Percentiles rank a stretch among this genome's conserved stretches.
These are phyloP conservation scores for Synanthedon andrenaeformis DNA, from an alignment of 2,888 invertebrate genomes.

Conservation along the genomic window DNA sequence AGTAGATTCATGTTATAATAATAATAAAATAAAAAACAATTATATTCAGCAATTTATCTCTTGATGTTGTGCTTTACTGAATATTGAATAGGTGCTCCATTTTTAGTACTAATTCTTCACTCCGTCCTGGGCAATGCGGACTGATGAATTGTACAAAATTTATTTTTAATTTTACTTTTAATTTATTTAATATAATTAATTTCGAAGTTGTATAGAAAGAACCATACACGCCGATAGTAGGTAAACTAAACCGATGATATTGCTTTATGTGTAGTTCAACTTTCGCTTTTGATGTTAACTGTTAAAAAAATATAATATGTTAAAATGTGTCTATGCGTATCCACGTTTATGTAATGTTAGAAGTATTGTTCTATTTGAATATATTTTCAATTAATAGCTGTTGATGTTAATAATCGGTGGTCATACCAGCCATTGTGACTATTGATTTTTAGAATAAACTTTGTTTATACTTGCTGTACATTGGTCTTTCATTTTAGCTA, in stretches of 20 bases:
- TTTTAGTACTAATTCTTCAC: constrained; percentile 47
- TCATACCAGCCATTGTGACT: constrained; percentile 70
- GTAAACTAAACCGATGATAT: too few species aligned
- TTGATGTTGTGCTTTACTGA: constrained; percentile 37
- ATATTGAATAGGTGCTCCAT: constrained; percentile 34
- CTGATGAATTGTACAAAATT: constrained; percentile 44
- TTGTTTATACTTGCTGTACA: constrained; percentile 40
- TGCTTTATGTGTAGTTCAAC: constrained; percentile 4
- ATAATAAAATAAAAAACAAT: neutral
- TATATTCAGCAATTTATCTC: constrained; percentile 13
- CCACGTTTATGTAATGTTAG: neutral
- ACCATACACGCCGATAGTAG: too few species aligned
- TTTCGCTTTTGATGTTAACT: constrained; percentile 3
- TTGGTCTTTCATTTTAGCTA: constrained; percentile 23
- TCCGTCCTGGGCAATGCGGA: constrained; percentile 68
- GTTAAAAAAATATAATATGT: too few species aligned
- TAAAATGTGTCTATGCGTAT: neutral
- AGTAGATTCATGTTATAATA: neutral
- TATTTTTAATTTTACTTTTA: neutral
- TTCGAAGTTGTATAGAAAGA: too few species aligned
- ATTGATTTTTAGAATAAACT: constrained; percentile 57
- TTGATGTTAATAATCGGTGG: constrained; percentile 41
- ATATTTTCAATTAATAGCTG: constrained; percentile 9
- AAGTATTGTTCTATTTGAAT: neutral
- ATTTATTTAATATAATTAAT: too few species aligned